Base-by-base conservation (phyloP, 2,888 invertebrate species). In the Hyles lineata region DNA sequence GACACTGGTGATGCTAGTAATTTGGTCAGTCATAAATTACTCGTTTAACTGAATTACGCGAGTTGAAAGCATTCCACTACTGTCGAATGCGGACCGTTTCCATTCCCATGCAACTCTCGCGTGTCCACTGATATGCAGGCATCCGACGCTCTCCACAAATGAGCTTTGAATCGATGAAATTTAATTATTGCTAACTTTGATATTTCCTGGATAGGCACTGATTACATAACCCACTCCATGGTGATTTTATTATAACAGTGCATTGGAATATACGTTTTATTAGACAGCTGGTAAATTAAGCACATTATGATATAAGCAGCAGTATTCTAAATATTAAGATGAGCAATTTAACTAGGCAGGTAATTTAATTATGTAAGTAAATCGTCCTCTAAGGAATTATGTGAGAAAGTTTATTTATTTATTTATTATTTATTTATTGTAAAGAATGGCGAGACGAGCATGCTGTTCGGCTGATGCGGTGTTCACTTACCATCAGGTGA, bases 41-140 rank as follows among this genome's bases (percentile, higher is more conserved):
- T 87, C 91, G 92, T 93, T 93, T 92, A 94, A 94, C 93, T 94
- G 93, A 93, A 95, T 94, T 95, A 95, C 93, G 88, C 87, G 87
- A 87, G 89, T 86, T 90, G 91, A 92, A 92, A 93, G 92, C 93
- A 92, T 94, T 92, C 91, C 92, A 82, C 84, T 83, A 84, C 84
- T 85, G 86, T 86, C 87, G 88, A 88, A 90, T 88, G 85, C 84
- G 85, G 82, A 85, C 88, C 86, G 87, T 88, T 88, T 86, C 84
- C 89, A 87, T 89, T 87, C 80, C 84, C 84, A 78, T 80, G 84
- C 83, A 84, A 82, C 83, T 85, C 86, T 83, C 82, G 82, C 82
- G 77, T 81, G 82, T 80, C 85, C 87, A 83, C 87, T 87, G 87
- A 88, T 89, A 88, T 87, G 88, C 85, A 84, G 86, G 85, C 87